Conservation (phyloP, 2,113 vertebrate species). For the Mirounga angustirostris region DNA sequence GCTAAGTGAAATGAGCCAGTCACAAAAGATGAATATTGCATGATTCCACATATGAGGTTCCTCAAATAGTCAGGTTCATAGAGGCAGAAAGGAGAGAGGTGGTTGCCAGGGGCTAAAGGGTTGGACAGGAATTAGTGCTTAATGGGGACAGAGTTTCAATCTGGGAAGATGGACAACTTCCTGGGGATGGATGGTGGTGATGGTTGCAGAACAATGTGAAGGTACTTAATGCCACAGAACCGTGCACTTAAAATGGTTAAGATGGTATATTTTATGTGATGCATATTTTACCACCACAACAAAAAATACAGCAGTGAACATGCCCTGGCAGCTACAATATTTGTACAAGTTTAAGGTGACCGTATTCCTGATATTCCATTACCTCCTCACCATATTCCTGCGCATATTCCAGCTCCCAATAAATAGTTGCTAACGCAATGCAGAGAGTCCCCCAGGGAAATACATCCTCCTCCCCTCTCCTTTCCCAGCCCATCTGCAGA, state of each 20-base stretch:
- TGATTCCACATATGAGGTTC: background rate
- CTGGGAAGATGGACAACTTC: no score
- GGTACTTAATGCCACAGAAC: background rate
- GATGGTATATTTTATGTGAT: background rate
- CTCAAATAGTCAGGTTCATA: background rate
- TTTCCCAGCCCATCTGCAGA: background rate
- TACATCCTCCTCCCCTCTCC: accelerated
- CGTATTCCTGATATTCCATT: background rate
- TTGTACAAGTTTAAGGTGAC: background rate
- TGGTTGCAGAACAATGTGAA: background rate
- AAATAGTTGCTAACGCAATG: background rate
- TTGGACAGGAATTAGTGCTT: no score
- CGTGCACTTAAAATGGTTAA: background rate
- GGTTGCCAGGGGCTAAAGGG: background rate
- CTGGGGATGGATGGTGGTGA: background rate
- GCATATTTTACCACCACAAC: background rate
- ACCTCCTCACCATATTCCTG: background rate
- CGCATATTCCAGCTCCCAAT: background rate
- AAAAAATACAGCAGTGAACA: background rate
- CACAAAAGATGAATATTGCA: background rate
- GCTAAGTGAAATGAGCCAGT: background rate
- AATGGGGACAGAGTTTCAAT: background rate
- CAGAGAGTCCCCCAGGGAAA: background rate
- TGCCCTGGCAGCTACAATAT: background rate
- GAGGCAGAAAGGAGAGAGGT: background rate